A percentile compares a stretch with the other conserved stretches of the same genome.
Conservation (phyloP, 2,113 vertebrate species). For the Vombatus ursinus region DNA sequence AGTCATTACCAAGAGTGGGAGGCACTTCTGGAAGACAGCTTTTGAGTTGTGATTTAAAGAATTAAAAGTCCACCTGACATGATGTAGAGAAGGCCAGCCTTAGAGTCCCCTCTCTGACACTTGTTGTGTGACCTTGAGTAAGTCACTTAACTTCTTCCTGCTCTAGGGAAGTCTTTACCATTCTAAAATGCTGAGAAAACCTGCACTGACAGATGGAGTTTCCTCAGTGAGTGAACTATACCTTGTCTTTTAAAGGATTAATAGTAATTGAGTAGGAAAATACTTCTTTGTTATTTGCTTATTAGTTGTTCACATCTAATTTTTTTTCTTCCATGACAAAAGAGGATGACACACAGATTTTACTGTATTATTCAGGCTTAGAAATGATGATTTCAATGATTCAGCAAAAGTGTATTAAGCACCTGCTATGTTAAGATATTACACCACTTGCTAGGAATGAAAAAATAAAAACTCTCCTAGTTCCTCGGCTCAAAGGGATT, state of each 20-base stretch:
- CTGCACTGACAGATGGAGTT: neutral
- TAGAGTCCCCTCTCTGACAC: neutral
- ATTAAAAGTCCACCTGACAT: neutral
- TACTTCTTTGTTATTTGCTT: neutral
- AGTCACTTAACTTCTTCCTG: neutral
- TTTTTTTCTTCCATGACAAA: neutral
- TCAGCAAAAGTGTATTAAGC: neutral
- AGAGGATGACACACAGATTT: neutral
- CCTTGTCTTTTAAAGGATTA: neutral
- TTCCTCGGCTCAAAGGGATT: neutral
- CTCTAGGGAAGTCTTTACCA: neutral
- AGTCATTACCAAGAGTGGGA: neutral
- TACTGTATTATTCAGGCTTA: neutral
- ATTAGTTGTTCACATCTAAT: neutral
- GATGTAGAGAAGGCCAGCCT: neutral
- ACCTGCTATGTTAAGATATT: neutral
- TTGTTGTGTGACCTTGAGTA: neutral
- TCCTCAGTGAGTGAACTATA: neutral
- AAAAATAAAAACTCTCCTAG: neutral
- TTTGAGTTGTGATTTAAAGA: neutral
- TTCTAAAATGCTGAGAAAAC: no score
- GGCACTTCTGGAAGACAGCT: neutral
- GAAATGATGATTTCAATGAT: neutral
- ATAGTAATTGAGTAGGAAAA: neutral
- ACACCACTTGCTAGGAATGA: neutral